Base-by-base conservation (phyloP, 2,797 vertebrate genomes). In the Distichodus sexfasciatus region DNA sequence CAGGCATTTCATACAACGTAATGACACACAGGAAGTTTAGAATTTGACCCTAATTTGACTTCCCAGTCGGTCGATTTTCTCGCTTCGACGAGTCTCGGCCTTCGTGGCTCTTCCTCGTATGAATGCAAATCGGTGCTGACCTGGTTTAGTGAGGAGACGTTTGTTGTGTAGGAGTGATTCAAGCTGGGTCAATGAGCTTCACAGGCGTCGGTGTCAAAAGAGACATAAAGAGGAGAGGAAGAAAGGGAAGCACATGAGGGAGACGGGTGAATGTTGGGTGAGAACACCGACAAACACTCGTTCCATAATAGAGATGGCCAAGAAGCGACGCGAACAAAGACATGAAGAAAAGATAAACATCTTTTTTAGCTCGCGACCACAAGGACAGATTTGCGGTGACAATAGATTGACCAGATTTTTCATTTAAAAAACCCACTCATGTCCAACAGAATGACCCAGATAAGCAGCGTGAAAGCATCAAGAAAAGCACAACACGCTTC, bases 381-480 rank as follows among this genome's bases (percentile, higher is more conserved):
- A 46, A 6, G 2, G 1, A 28, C 23, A 1, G 12, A 4, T 2
- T 50, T 28, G 15, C 14, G 9, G 28, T n/a, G n/a, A n/a, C n/a
- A n/a, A n/a, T n/a, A n/a, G n/a, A n/a, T n/a, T n/a, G n/a, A 14
- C 26, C 24, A n/a, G 28, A 28, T 23, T 10, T 12, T 17, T 59
- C n/a, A 14, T 31, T 14, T 15, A 23, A 10, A 23, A 54, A 31
- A 6, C 31, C 12, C 21, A 15, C 8, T 17, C 36, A 31, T 23
- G 8, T 19, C 14, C 17, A 53, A 53, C 28, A 53, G 46, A 38
- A 59, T 66, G 62, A 75, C 68, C 68, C 67, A 71, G 48, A 66
- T 71, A 28, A 46, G 12, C 17, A 41, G 28, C 6, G 29, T 55
- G 15, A 71, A 55, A 19, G 29, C 9, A 55, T 62, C 17, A 19